These are phyloP conservation scores for Dicerorhinus sumatrensis DNA, from an alignment of 2,113 vertebrate species.

Conservation along the genomic window DNA sequence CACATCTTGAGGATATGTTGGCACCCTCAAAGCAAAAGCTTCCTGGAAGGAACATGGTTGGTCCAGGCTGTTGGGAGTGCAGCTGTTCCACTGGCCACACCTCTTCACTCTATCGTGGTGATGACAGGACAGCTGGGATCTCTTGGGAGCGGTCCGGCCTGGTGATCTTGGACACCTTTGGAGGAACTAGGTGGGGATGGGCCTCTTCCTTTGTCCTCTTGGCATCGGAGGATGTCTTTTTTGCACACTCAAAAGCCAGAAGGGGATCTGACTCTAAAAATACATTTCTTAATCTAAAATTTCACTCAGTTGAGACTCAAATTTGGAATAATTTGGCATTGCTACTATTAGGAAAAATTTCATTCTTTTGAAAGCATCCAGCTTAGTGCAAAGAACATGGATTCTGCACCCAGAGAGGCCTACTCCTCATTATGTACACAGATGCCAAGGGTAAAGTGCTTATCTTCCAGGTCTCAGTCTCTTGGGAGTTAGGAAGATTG, in stretches of 20 bases:
- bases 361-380: neutral
- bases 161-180: neutral
- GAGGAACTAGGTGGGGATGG: neutral
- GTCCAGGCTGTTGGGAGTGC: too few species aligned
- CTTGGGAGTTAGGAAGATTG: neutral
- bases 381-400: neutral
- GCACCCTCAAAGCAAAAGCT: neutral
- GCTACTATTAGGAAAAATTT: neutral
- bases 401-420: neutral
- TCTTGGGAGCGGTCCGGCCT: neutral
- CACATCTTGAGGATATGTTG: neutral
- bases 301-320: neutral
- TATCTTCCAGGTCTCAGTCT: too few species aligned
- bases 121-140: neutral
- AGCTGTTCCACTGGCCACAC: accelerated
- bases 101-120: accelerated
- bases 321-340: neutral
- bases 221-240: neutral
- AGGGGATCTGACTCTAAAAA: neutral
- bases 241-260: neutral
- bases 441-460: neutral
- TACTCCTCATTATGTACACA: neutral
- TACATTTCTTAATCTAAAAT: neutral
- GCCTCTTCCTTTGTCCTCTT: neutral
- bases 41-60: neutral